These are phyloP conservation scores for Diaphora mendica DNA, from an alignment of 2,888 invertebrate species.

Conservation along the genomic window DNA sequence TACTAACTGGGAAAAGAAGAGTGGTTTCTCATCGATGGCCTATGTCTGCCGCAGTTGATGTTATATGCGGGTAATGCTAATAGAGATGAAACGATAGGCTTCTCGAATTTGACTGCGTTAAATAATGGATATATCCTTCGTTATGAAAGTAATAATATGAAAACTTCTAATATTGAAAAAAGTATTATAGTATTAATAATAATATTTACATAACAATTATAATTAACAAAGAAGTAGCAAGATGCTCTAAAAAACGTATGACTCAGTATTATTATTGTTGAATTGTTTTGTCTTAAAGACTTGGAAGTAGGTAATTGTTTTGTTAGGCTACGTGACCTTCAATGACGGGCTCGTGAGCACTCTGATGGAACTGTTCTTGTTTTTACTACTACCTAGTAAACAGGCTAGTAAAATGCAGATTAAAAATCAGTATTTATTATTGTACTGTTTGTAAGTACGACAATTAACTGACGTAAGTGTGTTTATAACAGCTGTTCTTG, in stretches of 20 bases:
- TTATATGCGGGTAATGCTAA: too few species aligned
- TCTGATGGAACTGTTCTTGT: slow-evolving; percentile 37
- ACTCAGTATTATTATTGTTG: slow-evolving; percentile 17
- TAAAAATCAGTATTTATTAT: too few species aligned
- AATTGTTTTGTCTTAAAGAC: slow-evolving; percentile 16
- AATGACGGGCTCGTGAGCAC: slow-evolving; percentile 27
- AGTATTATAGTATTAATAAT: too few species aligned
- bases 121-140: not conserved
- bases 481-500: too few species aligned
- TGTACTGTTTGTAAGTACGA: too few species aligned
- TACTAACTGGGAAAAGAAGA: too few species aligned
- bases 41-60: too few species aligned
- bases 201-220: too few species aligned
- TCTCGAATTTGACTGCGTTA: not conserved
- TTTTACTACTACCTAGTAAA: slow-evolving; percentile 17
- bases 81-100: not conserved
- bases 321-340: slow-evolving; percentile 34
- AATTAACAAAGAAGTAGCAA: slow-evolving; percentile 16
- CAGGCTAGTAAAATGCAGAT: not conserved
- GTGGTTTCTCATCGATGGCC: not conserved
- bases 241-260: slow-evolving; percentile 14
- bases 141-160: not conserved
- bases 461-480: not conserved
- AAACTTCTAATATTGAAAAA: not conserved
- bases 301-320: slow-evolving; percentile 17